These are phyloP conservation scores for Idaea aversata DNA, from an alignment of 2,888 invertebrate genomes.

Conservation along the genomic window DNA sequence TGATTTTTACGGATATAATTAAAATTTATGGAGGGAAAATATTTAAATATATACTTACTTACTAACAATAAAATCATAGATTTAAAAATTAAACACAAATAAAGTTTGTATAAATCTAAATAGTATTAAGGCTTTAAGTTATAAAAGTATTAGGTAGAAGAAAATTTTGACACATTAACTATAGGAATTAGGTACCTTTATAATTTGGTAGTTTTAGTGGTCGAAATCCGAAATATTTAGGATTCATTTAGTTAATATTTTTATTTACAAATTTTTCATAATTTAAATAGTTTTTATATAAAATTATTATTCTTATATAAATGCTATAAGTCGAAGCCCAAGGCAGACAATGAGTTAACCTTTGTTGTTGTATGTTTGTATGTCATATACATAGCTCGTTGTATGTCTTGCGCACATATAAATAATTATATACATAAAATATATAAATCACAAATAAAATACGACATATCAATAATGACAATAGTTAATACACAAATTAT, in stretches of 20 bases:
- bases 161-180: background rate
- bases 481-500: background rate
- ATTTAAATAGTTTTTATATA: constrained; percentile 15
- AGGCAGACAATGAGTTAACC: background rate
- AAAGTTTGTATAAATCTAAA: background rate
- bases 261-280: background rate
- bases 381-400: background rate
- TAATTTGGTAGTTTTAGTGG: constrained; percentile 18
- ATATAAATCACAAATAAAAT: background rate
- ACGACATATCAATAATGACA: background rate
- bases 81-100: background rate
- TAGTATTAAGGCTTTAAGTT: background rate
- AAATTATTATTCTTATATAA: constrained; percentile 19
- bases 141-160: background rate
- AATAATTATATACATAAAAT: background rate
- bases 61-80: no score
- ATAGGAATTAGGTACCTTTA: constrained; percentile 11
- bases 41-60: no score
- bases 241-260: constrained; percentile 3
- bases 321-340: constrained; percentile 3
- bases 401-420: background rate
- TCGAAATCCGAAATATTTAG: constrained; percentile 20
- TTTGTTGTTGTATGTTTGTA: background rate
- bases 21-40: no score
- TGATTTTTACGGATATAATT: no score